Conservation (phyloP, 2,797 vertebrate genomes). For the Sebastiscus albofasciatus region DNA sequence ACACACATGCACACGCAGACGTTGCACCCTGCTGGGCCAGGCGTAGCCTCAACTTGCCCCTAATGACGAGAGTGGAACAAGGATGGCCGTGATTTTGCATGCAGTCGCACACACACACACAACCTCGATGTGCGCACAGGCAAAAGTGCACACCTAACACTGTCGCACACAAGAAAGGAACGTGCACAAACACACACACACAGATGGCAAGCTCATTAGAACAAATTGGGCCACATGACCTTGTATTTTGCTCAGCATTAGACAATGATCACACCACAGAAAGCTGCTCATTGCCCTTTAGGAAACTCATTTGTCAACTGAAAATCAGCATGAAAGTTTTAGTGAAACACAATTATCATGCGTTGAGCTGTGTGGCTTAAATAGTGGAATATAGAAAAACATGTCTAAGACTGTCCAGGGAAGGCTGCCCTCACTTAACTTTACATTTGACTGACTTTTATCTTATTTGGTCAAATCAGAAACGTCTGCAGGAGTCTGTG, state of each 20-base stretch:
- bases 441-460: not conserved
- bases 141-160: constrained; percentile 6
- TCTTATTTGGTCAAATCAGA: constrained; percentile 70
- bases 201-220: constrained; percentile 63
- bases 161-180: not conserved
- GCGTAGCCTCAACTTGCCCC: constrained; percentile 74
- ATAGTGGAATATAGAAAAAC: not conserved
- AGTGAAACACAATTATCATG: constrained; percentile 38
- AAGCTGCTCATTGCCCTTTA: constrained; percentile 69
- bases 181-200: not conserved
- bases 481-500: constrained; percentile 87
- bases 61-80: constrained; percentile 61
- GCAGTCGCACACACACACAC: constrained; percentile 16
- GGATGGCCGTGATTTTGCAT: constrained; percentile 12
- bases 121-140: not conserved
- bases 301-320: constrained; percentile 67
- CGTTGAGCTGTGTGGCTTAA: not conserved
- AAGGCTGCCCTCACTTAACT: not conserved
- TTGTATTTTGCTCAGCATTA: constrained; percentile 64
- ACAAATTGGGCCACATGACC: constrained; percentile 64
- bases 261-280: constrained; percentile 52
- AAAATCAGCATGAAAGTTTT: constrained; percentile 58
- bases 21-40: constrained; percentile 62
- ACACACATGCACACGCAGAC: constrained; percentile 12
- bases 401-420: not conserved